phyloP scores from a whole-genome alignment of 1,140 invertebrate species.

The Drosophila neocordata region DNA sequence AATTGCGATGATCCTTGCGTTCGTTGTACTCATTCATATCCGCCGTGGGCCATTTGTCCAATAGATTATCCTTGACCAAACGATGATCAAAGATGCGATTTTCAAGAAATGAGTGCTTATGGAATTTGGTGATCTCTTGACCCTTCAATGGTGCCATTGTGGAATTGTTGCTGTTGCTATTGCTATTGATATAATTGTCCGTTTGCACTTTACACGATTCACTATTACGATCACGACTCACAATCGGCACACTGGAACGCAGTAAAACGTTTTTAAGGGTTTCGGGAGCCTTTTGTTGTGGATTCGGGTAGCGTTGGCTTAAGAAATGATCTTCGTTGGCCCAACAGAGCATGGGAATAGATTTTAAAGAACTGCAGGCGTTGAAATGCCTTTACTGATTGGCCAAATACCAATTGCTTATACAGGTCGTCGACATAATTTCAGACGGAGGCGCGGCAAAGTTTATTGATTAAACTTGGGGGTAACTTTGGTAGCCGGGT shows the following conservation, averaged over 20 bases:
- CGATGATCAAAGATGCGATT: conserved; percentile 81
- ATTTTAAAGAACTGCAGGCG: neutral
- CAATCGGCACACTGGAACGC: conserved; percentile 78
- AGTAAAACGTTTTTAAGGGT: conserved; percentile 72
- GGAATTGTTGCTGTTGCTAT: conserved; percentile 21
- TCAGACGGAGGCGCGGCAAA: neutral
- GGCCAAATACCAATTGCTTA: neutral
- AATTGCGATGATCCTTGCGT: conserved; percentile 81
- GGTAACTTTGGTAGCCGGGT: conserved; percentile 22
- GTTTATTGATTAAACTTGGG: conserved; percentile 64
- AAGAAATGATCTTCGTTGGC: conserved; percentile 67
- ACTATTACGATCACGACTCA: conserved; percentile 53
- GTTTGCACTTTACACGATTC: conserved; percentile 24
- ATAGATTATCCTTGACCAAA: conserved; percentile 77
- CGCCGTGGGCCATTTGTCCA: conserved; percentile 76
- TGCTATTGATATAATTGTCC: conserved; percentile 23
- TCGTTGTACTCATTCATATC: conserved; percentile 74
- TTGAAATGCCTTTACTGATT: conserved; percentile 6
- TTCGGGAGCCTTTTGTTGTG: conserved; percentile 65
- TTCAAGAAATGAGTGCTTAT: conserved; percentile 78
- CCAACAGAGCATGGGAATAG: conserved; percentile 71
- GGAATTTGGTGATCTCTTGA: conserved; percentile 66
- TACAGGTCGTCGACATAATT: neutral
- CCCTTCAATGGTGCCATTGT: conserved; percentile 68
- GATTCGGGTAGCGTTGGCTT: conserved; percentile 66